Percentiles rank a stretch among this genome's conserved stretches.
Evolutionary conservation across 2,113 vertebrate species (phyloP).

Genomic region (Choloepus hoffmanni): DNA sequence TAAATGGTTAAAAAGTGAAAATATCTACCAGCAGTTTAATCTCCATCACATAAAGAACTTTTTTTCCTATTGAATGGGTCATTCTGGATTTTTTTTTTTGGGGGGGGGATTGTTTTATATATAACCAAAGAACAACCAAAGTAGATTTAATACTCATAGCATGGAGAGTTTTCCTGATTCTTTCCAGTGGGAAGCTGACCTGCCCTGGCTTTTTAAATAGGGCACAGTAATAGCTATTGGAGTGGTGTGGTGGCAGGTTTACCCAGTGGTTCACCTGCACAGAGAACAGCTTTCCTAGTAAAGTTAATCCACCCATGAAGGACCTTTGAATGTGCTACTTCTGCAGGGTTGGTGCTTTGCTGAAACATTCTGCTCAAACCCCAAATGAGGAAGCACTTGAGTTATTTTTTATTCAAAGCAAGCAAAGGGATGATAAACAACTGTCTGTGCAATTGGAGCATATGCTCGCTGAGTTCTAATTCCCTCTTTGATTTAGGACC

Average conservation of each 20-base stretch:
- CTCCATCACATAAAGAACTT: background rate
- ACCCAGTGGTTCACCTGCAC: conserved; percentile 73
- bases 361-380: conserved; percentile 50
- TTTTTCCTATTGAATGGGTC: background rate
- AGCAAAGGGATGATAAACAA: conserved; percentile 67
- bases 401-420: conserved; percentile 77
- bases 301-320: conserved; percentile 77
- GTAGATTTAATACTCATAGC: conserved; percentile 32
- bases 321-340: conserved; percentile 61
- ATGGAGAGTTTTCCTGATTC: conserved; percentile 40
- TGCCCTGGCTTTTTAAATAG: conserved; percentile 59
- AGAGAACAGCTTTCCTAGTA: conserved; percentile 74
- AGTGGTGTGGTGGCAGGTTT: conserved; percentile 52
- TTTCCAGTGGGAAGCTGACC: conserved; percentile 41
- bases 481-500: conserved; percentile 49
- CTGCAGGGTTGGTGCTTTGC: conserved; percentile 29
- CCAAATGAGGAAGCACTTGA: conserved; percentile 67
- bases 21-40: background rate
- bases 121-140: conserved; percentile 1
- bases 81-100: background rate
- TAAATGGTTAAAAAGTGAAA: background rate
- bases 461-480: conserved; percentile 56
- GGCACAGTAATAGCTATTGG: conserved; percentile 58
- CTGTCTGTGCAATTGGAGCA: conserved; percentile 48
- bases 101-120: background rate